Evolutionary conservation across 2,797 vertebrate genomes (phyloP).

Genomic region (Toxotes lorentzi): DNA sequence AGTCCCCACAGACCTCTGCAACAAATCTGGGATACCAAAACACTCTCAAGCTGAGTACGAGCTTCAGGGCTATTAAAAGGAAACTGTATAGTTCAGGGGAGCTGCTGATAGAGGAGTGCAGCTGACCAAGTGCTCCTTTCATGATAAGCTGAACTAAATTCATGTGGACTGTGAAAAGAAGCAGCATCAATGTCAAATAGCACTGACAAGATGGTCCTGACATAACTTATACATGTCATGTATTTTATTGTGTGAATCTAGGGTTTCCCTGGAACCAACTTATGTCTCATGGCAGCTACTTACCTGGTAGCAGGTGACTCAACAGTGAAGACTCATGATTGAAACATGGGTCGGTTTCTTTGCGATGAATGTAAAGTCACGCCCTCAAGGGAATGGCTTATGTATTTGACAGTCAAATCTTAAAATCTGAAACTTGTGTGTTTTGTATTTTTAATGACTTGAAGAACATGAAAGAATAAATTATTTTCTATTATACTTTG

Average conservation of each 20-base stretch:
- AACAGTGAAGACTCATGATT: conserved; percentile 23
- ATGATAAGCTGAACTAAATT: conserved; percentile 9
- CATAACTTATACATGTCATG: background rate
- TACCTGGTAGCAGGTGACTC: conserved; percentile 46
- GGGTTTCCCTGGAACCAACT: conserved; percentile 25
- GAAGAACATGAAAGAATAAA: conserved; percentile 66
- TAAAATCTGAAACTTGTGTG: conserved; percentile 27
- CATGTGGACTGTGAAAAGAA: conserved; percentile 8
- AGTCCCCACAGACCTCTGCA: conserved; percentile 70
- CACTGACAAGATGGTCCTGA: conserved; percentile 13
- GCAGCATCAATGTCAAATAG: background rate
- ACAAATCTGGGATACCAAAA: conserved; percentile 69
- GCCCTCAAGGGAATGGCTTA: conserved; percentile 10
- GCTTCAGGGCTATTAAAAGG: conserved; percentile 94
- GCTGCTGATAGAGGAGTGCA: conserved; percentile 94
- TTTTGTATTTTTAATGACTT: conserved; percentile 58
- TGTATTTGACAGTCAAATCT: conserved; percentile 74
- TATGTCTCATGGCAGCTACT: conserved; percentile 66
- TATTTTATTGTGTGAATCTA: background rate
- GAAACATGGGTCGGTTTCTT: conserved; percentile 37
- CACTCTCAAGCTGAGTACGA: conserved; percentile 86
- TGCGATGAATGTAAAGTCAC: conserved; percentile 48
- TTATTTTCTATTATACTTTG: conserved; percentile 61
- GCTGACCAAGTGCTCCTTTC: conserved; percentile 52
- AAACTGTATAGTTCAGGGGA: conserved; percentile 95